A percentile compares a stretch with the other conserved stretches of the same genome.
phyloP scores from a whole-genome alignment of 2,113 vertebrate species.

The Eulemur rufifrons region DNA sequence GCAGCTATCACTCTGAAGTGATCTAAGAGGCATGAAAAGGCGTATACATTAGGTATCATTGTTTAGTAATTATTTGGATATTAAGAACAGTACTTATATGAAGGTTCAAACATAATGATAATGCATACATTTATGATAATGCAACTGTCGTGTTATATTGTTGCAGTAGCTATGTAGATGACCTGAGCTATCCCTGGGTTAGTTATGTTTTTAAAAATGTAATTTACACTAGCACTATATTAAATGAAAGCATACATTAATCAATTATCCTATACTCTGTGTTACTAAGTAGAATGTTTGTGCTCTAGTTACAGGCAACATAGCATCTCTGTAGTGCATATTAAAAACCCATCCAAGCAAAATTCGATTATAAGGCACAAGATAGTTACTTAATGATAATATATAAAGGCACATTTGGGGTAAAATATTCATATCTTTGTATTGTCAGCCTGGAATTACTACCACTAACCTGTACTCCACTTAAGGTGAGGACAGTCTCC shows the following conservation, averaged over 20 bases:
- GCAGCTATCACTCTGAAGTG: not conserved
- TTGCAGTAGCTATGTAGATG: not conserved
- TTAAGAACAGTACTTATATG: not conserved
- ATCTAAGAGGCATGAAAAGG: not conserved
- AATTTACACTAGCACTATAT: not conserved
- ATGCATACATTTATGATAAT: not conserved
- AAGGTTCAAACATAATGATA: not conserved
- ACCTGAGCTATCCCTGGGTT: not conserved
- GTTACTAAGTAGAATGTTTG: not conserved
- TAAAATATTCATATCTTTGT: not conserved
- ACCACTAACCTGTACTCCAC: not conserved
- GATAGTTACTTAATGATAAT: not conserved
- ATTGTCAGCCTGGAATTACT: not conserved
- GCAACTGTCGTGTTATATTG: fast-evolving
- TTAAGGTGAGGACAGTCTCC: not conserved
- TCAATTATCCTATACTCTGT: not conserved
- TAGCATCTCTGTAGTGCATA: not conserved
- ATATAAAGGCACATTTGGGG: not conserved
- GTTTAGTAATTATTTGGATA: not conserved
- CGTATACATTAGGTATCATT: not conserved
- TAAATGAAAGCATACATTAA: not conserved
- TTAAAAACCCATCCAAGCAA: not conserved
- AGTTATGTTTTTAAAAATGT: not conserved
- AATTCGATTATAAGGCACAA: not conserved
- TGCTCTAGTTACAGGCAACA: not conserved